These are phyloP conservation scores for Cromileptes altivelis DNA, from an alignment of 2,113 vertebrate genomes.

Conservation along the genomic window DNA sequence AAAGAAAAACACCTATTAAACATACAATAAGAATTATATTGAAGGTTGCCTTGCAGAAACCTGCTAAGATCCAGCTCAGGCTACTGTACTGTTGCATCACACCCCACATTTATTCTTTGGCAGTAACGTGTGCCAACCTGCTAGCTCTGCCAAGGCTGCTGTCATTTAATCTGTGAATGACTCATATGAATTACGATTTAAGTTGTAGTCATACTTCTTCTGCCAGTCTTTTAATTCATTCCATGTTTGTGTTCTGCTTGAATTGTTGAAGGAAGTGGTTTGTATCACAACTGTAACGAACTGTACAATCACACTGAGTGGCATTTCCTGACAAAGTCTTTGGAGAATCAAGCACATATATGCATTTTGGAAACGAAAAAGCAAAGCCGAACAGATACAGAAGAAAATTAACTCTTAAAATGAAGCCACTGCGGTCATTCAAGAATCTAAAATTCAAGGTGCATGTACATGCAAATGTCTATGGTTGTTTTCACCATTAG, in stretches of 20 bases:
- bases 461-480: background rate
- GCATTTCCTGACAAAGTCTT: background rate
- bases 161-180: constrained; percentile 9
- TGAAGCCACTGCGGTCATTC: too few species aligned
- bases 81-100: background rate
- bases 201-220: background rate
- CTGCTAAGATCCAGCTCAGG: background rate
- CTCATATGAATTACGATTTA: background rate
- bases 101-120: constrained; percentile 3
- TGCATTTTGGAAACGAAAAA: background rate
- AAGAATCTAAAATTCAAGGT: background rate
- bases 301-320: background rate
- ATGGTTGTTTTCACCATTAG: background rate
- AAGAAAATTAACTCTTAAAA: background rate
- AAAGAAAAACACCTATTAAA: background rate
- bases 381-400: too few species aligned
- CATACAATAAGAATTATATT: background rate
- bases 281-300: background rate
- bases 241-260: background rate
- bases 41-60: background rate
- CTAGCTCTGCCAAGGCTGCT: background rate
- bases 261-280: background rate
- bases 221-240: background rate
- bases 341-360: background rate
- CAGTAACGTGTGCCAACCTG: background rate